These are phyloP conservation scores for Danionella cerebrum DNA, from an alignment of 2,113 vertebrate genomes.

Conservation along the genomic window DNA sequence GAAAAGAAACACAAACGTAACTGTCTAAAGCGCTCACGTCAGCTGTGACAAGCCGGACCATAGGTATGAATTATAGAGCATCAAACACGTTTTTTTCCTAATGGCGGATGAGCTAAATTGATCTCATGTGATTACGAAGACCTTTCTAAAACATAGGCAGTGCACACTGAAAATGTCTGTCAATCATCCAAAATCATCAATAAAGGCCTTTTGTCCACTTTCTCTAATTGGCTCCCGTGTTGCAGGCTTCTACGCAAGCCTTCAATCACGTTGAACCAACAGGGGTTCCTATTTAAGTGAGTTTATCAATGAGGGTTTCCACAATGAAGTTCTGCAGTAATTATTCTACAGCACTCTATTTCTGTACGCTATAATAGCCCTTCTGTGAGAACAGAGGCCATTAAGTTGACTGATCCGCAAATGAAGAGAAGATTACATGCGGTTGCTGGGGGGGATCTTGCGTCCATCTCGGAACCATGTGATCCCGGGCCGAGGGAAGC, in stretches of 20 bases:
- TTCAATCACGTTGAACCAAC: conserved; percentile 62
- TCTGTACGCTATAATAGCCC: not conserved
- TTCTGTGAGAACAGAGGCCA: not conserved
- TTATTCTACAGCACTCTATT: conserved; percentile 1
- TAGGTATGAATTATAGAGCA: conserved; percentile 50
- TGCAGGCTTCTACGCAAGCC: conserved; percentile 53
- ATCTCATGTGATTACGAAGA: conserved; percentile 52
- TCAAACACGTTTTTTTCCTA: conserved; percentile 38
- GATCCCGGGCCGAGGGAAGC: conserved; percentile 92
- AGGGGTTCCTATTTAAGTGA: conserved; percentile 55
- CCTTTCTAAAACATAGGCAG: conserved; percentile 4
- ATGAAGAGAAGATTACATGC: conserved; percentile 74
- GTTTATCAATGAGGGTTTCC: conserved; percentile 56
- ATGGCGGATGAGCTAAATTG: conserved; percentile 44
- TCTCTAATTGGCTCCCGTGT: conserved; percentile 69
- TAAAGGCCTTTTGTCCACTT: conserved; percentile 68
- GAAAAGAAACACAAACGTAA: conserved; percentile 26
- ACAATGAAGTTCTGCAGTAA: conserved; percentile 34
- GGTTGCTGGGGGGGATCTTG: conserved; percentile 95
- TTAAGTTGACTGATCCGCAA: not conserved
- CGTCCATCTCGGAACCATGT: conserved; percentile 97
- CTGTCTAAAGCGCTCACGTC: conserved; percentile 42
- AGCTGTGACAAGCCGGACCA: conserved; percentile 37
- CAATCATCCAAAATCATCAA: conserved; percentile 64
- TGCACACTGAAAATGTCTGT: conserved; percentile 38